Base-by-base conservation (phyloP, 2,888 invertebrate genomes). In the Cybosia mesomella region DNA sequence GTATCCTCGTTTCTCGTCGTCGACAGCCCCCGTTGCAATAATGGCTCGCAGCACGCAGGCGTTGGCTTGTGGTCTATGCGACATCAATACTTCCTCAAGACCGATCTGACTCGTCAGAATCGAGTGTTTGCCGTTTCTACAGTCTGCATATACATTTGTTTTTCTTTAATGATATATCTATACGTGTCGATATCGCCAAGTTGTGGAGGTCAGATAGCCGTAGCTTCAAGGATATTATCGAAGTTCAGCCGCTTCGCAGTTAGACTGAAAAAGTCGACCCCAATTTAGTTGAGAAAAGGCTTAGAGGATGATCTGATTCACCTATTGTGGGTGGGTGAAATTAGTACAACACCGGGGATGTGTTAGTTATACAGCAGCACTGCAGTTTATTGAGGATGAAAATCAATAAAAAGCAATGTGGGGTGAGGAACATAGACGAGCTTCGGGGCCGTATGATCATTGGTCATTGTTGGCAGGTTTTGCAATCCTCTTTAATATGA, bases 361-460 rank as follows among this genome's bases (percentile, higher is more conserved):
- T 43, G 49, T 49, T 49, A 49, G 43, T n/a, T n/a, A n/a, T n/a
- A n/a, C n/a, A 49, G 18, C n/a, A n/a, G 49, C 49, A 49, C n/a
- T 49, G 49, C 49, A 49, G 49, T 49, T 49, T 49, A 49, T 49
- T 49, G 49, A n/a, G n/a, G 18, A 3, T 18, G 43, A 43, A 43
- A 49, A 49, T 49, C 49, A n/a, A 49, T 49, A 49, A n/a, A 49
- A n/a, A 49, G 49, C 49, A 9, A 49, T 49, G 49, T 49, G n/a
- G 49, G n/a, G 49, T n/a, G 49, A 49, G 49, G 49, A 9, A 49
- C 15, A 49, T 49, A 49, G 49, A n/a, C 9, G 18, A n/a, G 49
- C 9, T 49, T 49, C 5, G 18, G 49, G 5, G n/a, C 9, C 13
- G 36, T 13, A 36, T 36, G 2, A 36, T 36, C 36, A 36, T 13